A percentile compares a stretch with the other conserved stretches of the same genome.
phyloP scores from a whole-genome alignment of 2,888 invertebrate species.

The Hanleya hanleyi region DNA sequence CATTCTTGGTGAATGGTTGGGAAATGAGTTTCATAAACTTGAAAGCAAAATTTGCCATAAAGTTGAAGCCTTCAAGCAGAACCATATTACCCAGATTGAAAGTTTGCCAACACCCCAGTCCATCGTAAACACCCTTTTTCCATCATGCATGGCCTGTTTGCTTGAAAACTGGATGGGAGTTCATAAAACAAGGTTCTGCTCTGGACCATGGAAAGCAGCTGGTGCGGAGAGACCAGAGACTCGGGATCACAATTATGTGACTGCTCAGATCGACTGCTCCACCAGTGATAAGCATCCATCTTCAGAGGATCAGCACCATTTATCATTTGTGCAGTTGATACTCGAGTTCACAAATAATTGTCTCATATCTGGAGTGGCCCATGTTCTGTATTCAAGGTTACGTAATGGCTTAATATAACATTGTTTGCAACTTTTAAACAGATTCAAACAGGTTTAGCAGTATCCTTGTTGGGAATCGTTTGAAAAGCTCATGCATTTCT shows the following conservation, averaged over 20 bases:
- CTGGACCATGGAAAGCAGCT: too few relatives aligned
- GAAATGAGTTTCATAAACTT: conserved; percentile 47
- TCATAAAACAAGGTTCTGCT: neutral
- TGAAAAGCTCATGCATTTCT: too few relatives aligned
- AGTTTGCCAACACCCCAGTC: conserved; percentile 51
- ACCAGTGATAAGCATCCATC: too few relatives aligned
- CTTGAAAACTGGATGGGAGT: conserved; percentile 48
- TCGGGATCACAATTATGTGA: neutral
- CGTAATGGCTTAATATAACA: conserved; percentile 15
- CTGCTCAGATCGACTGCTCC: too few relatives aligned
- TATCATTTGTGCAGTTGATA: conserved; percentile 52
- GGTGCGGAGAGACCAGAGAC: too few relatives aligned
- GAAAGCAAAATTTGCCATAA: conserved; percentile 38
- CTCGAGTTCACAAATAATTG: conserved; percentile 62
- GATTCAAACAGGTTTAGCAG: too few relatives aligned
- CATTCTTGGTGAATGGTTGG: conserved; percentile 55
- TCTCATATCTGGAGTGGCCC: conserved; percentile 59
- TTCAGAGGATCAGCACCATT: neutral
- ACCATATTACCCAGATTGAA: conserved; percentile 52
- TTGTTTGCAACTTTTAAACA: too few relatives aligned
- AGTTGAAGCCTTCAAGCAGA: conserved; percentile 51
- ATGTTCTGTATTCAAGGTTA: conserved; percentile 57
- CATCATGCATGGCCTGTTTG: conserved; percentile 52
- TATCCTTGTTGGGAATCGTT: too few relatives aligned
- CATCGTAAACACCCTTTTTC: conserved; percentile 51